Evolutionary conservation across 2,888 invertebrate species (phyloP), one percentile per base, ranked within the genome.

Genomic region (Hanleya hanleyi): DNA sequence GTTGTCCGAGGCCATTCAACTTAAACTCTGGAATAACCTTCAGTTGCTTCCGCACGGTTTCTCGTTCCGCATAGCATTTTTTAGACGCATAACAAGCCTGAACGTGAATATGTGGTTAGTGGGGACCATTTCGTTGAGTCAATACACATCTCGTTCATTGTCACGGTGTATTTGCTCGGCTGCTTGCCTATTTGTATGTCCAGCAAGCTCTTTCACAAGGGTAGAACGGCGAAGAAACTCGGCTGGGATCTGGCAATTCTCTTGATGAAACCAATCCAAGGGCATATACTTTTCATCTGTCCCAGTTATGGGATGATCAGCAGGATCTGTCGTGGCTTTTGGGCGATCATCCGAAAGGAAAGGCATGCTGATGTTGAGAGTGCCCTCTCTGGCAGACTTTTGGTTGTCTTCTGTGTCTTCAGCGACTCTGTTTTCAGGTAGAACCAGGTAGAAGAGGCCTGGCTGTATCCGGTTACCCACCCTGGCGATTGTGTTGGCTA

Each of bases 121-220:
- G 7, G 68, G 51, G 18, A 18, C 41, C 50, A 50, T 50, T 26
- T 68, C 18, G 35, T 68, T 68, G 26, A 68, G 18, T 7, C 37
- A 68, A 18, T 68, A 41, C 26, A 68, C n/a, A 50, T 68, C 47
- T 57, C 29, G 15, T 5, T 6, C 35, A 4, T 29, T 12, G 7
- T 38, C 29, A 26, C 50, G 49, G 32, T 38, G 41, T 15, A 50
- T 6, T 32, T 68, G 68, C 51, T 68, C 68, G 18, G 29, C 68
- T 29, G 32, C 50, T 50, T 68, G 50, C 12, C 50, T 9, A 35
- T 68, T 33, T 12, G 22, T 50, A 18, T 26, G 5, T 5, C 68
- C 50, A 26, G 68, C 68, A 49, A 68, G n/a, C 26, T 41, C 51
- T 6, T n/a, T 29, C n/a, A 68, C 41, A n/a, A 68, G 68, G 29